phyloP scores from a whole-genome alignment of 1,140 invertebrate species.

The Choristoneura fumiferana region DNA sequence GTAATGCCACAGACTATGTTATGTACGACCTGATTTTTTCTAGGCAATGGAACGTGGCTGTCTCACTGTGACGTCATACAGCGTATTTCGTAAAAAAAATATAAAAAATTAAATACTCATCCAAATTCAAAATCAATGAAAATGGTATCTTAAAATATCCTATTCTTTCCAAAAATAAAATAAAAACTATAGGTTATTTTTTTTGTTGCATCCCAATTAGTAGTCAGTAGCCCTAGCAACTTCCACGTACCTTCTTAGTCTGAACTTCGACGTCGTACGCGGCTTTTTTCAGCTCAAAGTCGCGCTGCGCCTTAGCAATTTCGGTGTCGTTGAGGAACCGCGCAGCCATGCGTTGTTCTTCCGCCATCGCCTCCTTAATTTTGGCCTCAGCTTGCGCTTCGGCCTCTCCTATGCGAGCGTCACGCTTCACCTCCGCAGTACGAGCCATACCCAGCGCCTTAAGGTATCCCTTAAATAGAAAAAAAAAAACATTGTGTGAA shows the following conservation, averaged over 20 bases:
- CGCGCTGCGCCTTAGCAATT: slow-evolving; percentile 96
- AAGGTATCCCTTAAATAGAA: slow-evolving; percentile 95
- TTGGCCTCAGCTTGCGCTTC: slow-evolving; percentile 92
- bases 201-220: not conserved
- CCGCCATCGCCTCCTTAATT: slow-evolving; percentile 96
- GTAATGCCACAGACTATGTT: too few species aligned
- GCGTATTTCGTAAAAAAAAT: too few species aligned
- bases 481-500: too few species aligned
- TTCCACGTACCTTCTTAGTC: slow-evolving; percentile 86
- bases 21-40: too few species aligned
- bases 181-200: too few species aligned
- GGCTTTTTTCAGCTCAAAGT: slow-evolving; percentile 98
- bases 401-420: slow-evolving; percentile 97
- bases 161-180: too few species aligned
- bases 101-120: too few species aligned
- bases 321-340: slow-evolving; percentile 96
- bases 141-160: too few species aligned
- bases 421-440: slow-evolving; percentile 97
- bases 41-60: too few species aligned
- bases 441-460: slow-evolving; percentile 97
- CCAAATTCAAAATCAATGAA: too few species aligned
- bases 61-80: too few species aligned
- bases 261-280: slow-evolving; percentile 98
- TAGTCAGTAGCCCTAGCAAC: too few species aligned
- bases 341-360: slow-evolving; percentile 96